Evolutionary conservation across 2,888 invertebrate genomes (phyloP), one percentile per base, ranked within the genome.

Genomic region (Cyaniris semiargus): DNA sequence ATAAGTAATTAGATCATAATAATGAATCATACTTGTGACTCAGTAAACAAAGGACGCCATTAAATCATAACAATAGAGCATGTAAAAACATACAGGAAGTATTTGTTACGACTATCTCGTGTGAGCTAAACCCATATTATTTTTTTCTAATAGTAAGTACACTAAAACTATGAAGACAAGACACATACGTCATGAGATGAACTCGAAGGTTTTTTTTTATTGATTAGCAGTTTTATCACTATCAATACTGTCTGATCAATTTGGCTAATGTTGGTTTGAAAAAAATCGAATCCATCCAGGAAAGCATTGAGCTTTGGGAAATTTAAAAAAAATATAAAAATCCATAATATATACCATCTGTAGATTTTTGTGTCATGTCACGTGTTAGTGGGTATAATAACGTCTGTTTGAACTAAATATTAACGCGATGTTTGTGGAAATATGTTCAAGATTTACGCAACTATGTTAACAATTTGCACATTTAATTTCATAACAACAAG

Each of bases 31-130:
- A 60, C 7, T 23, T 23, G 1, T 60, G 60, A 60, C 13, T 60
- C 60, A 10, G 23, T 21, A 60, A 74, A 60, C 38, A 75, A 72
- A 48, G 72, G 44, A 10, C 38, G 44, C 44, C 44, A 53, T 74
- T 74, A 74, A 48, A 53, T 74, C n/a, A 6, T 53, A 74, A 74
- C 74, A 74, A 74, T 74, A 72, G 74, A 53, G 15, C 44, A 21
- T 48, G 48, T 48, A 72, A 72, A 72, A 72, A 72, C 23, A 15
- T 21, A 71, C 34, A 48, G 44, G 74, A 53, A 71, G 21, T 21
- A 71, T 38, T 23, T 21, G 13, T 60, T 53, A 23, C 23, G 27
- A 66, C 66, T 66, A 31, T 66, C 66, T 66, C 27, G 27, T 66
- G 18, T 27, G 66, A 27, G 21, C 6, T 15, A 66, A 18, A 60